Conservation (phyloP, 2,888 invertebrate species). For the Drosophila niveifrons region DNA sequence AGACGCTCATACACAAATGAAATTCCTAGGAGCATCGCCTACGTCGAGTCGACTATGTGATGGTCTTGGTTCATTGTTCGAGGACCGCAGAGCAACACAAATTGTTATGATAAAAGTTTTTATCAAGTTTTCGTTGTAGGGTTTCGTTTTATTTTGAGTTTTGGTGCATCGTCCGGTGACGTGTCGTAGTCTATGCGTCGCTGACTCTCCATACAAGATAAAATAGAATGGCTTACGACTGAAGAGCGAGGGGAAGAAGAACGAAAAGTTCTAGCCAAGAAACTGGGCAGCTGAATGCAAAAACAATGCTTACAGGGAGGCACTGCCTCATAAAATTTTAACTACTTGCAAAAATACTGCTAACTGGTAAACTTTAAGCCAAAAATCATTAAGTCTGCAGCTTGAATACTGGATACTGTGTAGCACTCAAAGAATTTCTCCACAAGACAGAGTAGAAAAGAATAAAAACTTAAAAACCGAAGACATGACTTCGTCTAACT, state of each 20-base stretch:
- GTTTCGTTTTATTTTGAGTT: slow-evolving; percentile 23
- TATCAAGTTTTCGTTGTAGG: slow-evolving; percentile 73
- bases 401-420: slow-evolving; percentile 33
- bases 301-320: slow-evolving; percentile 62
- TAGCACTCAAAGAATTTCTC: slow-evolving; percentile 49
- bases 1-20: slow-evolving; percentile 19
- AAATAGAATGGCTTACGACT: background rate
- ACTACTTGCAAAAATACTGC: slow-evolving; percentile 80
- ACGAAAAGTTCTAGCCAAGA: slow-evolving; percentile 14
- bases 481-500: slow-evolving; percentile 10
- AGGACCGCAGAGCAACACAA: slow-evolving; percentile 70
- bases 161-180: slow-evolving; percentile 46
- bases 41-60: slow-evolving; percentile 35
- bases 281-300: slow-evolving; percentile 60
- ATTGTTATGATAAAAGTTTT: slow-evolving; percentile 81
- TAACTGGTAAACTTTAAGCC: slow-evolving; percentile 80
- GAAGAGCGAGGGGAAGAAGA: background rate
- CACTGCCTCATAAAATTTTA: slow-evolving; percentile 74
- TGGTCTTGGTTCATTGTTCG: slow-evolving; percentile 48
- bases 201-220: slow-evolving; percentile 68
- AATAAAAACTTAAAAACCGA: slow-evolving; percentile 1
- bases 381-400: slow-evolving; percentile 79
- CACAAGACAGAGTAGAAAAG: slow-evolving; percentile 22
- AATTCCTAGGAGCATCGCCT: slow-evolving; percentile 15
- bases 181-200: slow-evolving; percentile 33